A percentile compares a stretch with the other conserved stretches of the same genome.
phyloP scores from a whole-genome alignment of 2,888 invertebrate species.

The Gari tellinella region DNA sequence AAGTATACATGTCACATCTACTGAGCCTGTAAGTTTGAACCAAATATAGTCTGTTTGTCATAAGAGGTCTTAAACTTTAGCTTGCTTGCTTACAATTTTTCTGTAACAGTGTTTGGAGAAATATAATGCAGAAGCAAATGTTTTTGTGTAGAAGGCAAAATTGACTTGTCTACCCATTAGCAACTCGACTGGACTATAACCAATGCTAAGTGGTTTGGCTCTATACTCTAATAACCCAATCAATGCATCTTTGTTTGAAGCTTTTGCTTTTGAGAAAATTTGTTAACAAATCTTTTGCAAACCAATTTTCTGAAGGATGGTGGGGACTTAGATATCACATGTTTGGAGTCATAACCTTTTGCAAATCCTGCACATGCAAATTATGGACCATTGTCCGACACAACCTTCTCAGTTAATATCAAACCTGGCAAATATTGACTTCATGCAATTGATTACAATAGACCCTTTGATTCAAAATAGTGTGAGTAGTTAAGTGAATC shows the following conservation, averaged over 20 bases:
- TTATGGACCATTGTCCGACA: background rate
- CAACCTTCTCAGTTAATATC: background rate
- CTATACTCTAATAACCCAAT: background rate
- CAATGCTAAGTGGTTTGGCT: background rate
- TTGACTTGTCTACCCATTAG: slow-evolving; percentile 2
- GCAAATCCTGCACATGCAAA: background rate
- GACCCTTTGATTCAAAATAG: too few species aligned
- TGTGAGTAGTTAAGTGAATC: slow-evolving; percentile 40
- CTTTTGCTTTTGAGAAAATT: background rate
- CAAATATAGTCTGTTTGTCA: background rate
- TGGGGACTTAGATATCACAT: background rate
- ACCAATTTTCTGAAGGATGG: background rate
- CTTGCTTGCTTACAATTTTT: too few species aligned
- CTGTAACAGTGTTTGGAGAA: too few species aligned
- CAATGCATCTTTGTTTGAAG: background rate
- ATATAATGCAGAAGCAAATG: background rate
- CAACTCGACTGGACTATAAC: background rate
- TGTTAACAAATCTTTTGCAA: background rate
- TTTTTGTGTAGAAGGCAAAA: background rate
- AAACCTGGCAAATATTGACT: background rate
- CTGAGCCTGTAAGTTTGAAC: slow-evolving; percentile 1
- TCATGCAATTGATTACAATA: background rate
- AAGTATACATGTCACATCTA: slow-evolving; percentile 1
- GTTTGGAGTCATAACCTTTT: background rate
- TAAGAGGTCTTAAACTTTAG: too few species aligned